A percentile compares a stretch with the other conserved stretches of the same genome.
phyloP scores from a whole-genome alignment of 2,888 invertebrate species.

The Ophioninae sp. region DNA sequence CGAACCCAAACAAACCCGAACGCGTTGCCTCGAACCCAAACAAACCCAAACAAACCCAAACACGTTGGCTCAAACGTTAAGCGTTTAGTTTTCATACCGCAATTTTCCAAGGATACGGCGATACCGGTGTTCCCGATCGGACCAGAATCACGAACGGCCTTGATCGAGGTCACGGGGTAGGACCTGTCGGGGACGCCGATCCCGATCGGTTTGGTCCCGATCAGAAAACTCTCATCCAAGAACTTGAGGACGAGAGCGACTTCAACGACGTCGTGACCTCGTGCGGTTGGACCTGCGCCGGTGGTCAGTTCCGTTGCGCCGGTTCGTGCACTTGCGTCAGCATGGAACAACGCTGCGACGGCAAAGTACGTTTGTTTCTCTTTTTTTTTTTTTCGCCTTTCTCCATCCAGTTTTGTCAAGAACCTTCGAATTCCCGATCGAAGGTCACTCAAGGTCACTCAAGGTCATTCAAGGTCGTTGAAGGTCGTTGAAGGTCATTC shows the following conservation, averaged over 20 bases:
- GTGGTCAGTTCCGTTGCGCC: constrained; percentile 83
- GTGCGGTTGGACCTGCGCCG: constrained; percentile 80
- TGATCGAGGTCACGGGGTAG: constrained; percentile 69
- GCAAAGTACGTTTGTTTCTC: constrained; percentile 68
- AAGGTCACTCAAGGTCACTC: too few species aligned
- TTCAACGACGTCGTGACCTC: constrained; percentile 68
- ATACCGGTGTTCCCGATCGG: constrained; percentile 65
- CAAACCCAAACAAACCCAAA: too few species aligned
- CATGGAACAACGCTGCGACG: constrained; percentile 82
- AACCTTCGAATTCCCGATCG: too few species aligned
- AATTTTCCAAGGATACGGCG: constrained; percentile 35
- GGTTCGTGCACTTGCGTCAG: constrained; percentile 87
- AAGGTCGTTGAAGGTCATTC: too few species aligned
- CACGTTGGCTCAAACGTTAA: too few species aligned
- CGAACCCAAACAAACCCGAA: too few species aligned
- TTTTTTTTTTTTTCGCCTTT: not conserved
- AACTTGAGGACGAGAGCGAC: constrained; percentile 69
- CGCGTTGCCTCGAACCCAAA: too few species aligned
- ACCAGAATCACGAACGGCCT: constrained; percentile 67
- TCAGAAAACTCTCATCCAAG: constrained; percentile 69
- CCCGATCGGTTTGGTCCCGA: constrained; percentile 66
- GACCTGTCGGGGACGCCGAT: constrained; percentile 66
- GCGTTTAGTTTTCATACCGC: too few species aligned
- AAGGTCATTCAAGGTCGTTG: too few species aligned
- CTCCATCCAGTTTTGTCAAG: not conserved